A percentile compares a stretch with the other conserved stretches of the same genome.
These are phyloP conservation scores for Pedicia rivosa DNA, from an alignment of 2,888 invertebrate species.

Conservation along the genomic window DNA sequence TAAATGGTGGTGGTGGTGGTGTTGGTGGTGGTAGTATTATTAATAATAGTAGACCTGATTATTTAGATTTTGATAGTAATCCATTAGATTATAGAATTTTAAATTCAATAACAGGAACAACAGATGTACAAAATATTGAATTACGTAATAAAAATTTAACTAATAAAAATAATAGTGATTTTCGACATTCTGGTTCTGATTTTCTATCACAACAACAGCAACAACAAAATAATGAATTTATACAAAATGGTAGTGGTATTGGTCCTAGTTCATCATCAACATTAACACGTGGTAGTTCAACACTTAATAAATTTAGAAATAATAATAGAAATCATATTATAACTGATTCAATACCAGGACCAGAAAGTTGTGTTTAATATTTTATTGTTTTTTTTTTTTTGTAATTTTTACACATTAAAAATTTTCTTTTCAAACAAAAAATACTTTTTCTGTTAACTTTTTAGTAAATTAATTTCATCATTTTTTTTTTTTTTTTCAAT, in stretches of 20 bases:
- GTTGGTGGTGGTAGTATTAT: no score
- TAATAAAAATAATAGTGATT: slow-evolving; percentile 6
- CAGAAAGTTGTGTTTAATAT: slow-evolving; percentile 71
- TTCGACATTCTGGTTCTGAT: slow-evolving; percentile 8
- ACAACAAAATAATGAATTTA: no score
- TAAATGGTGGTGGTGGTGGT: no score
- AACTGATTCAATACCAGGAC: slow-evolving; percentile 72
- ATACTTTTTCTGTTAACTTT: no score
- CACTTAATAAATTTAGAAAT: slow-evolving; percentile 34
- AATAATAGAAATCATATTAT: slow-evolving; percentile 64
- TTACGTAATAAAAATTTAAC: not conserved
- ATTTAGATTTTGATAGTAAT: slow-evolving; percentile 11
- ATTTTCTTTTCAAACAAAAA: no score
- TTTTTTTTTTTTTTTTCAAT: no score
- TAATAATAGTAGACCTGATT: slow-evolving; percentile 7
- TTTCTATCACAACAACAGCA: no score
- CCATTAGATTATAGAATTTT: slow-evolving; percentile 10
- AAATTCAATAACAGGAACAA: slow-evolving; percentile 1
- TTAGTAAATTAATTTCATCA: no score
- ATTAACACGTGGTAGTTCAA: slow-evolving; percentile 9
- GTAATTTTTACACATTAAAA: no score
- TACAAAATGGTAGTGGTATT: not conserved
- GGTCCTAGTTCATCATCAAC: slow-evolving; percentile 14
- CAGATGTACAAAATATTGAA: not conserved
- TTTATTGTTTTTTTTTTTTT: not conserved